Conservation (phyloP, 2,888 invertebrate species). For the Tetragnatha montana region DNA sequence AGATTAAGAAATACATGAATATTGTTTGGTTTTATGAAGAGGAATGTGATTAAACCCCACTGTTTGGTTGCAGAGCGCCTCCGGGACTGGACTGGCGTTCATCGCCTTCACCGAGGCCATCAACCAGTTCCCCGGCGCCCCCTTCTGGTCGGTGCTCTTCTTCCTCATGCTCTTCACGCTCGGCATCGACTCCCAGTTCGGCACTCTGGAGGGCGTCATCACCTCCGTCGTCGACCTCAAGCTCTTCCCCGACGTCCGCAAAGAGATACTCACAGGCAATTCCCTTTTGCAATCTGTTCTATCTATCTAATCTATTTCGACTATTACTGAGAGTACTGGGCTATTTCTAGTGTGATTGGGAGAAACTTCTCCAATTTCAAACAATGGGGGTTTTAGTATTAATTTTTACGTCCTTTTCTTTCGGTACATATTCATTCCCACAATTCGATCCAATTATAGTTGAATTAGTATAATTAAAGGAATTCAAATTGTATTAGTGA, state of each 20-base stretch:
- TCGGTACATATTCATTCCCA: neutral
- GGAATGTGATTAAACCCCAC: neutral
- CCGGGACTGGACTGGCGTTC: slow-evolving; percentile 96
- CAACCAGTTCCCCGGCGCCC: slow-evolving; percentile 96
- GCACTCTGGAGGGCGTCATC: slow-evolving; percentile 95
- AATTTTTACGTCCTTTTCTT: neutral
- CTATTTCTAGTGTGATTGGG: neutral
- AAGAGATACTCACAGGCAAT: slow-evolving; percentile 88
- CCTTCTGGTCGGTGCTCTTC: slow-evolving; percentile 96
- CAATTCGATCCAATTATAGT: neutral
- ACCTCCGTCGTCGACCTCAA: slow-evolving; percentile 97
- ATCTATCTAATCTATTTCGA: neutral
- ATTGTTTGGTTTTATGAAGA: neutral
- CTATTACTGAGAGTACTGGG: neutral
- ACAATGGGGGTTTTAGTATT: slow-evolving; percentile 8
- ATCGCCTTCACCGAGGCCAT: slow-evolving; percentile 98
- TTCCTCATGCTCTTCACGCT: slow-evolving; percentile 97
- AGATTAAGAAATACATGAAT: no score
- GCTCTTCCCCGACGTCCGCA: slow-evolving; percentile 91
- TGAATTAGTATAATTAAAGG: no score
- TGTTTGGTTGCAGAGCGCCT: slow-evolving; percentile 85
- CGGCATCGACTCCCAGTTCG: slow-evolving; percentile 97
- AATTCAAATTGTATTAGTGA: no score
- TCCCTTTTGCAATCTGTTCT: neutral
- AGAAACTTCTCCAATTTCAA: neutral